Conservation (phyloP, 2,888 invertebrate genomes). For the Drosophila algonquin region DNA sequence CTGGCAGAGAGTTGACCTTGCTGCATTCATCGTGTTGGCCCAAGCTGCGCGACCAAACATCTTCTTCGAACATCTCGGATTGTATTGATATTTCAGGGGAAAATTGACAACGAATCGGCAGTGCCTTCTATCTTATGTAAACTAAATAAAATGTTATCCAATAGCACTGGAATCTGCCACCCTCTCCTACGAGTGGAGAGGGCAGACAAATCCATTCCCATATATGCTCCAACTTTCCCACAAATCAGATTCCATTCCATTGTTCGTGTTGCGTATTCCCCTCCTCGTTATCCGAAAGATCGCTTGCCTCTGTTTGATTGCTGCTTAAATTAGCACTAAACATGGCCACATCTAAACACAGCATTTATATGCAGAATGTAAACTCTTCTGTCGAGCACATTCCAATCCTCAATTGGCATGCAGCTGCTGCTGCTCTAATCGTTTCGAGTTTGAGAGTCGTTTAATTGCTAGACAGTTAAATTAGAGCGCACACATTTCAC, state of each 20-base stretch:
- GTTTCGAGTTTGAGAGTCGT: slow-evolving; percentile 20
- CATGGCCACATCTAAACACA: slow-evolving; percentile 18
- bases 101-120: not conserved
- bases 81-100: not conserved
- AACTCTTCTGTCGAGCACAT: not conserved
- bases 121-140: not conserved
- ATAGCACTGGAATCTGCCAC: not conserved
- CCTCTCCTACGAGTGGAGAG: too few species aligned
- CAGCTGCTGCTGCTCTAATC: slow-evolving; percentile 19
- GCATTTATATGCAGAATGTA: slow-evolving; percentile 20
- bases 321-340: slow-evolving; percentile 37
- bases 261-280: not conserved
- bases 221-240: not conserved
- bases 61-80: not conserved
- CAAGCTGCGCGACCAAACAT: not conserved
- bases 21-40: not conserved
- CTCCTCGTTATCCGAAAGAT: not conserved
- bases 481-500: slow-evolving; percentile 30
- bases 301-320: not conserved
- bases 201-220: not conserved
- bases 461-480: slow-evolving; percentile 50
- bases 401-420: slow-evolving; percentile 25
- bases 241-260: too few species aligned
- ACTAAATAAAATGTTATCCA: not conserved
- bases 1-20: not conserved